phyloP scores from a whole-genome alignment of 1,140 invertebrate genomes.

The silkworm (Bombyx mori) region DNA sequence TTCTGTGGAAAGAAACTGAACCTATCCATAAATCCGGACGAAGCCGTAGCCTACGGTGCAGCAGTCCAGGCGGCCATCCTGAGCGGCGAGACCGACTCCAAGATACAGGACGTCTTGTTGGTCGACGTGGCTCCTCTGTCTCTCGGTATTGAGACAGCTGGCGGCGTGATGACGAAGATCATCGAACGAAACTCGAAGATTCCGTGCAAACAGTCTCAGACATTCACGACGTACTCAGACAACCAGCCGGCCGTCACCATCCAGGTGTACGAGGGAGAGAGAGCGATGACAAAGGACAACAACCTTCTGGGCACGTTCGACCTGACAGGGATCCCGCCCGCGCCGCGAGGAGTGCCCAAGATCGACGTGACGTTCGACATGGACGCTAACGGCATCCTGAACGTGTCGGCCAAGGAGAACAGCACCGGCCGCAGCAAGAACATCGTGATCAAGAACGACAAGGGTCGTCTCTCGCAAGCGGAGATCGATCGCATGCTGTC shows the following conservation, averaged over 20 bases:
- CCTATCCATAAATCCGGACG: too few species aligned
- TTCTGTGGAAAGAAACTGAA: too few species aligned
- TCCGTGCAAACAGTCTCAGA: conserved; percentile 76
- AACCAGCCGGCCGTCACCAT: too few species aligned
- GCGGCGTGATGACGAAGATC: conserved; percentile 76
- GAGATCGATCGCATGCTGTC: conserved; percentile 94
- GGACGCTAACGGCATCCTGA: conserved; percentile 81
- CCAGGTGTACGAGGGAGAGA: too few species aligned
- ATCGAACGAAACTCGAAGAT: conserved; percentile 74
- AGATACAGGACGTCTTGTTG: conserved; percentile 70
- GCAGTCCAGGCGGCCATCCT: conserved; percentile 68
- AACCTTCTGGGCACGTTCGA: too few species aligned
- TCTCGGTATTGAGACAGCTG: conserved; percentile 43
- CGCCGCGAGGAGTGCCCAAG: conserved; percentile 84
- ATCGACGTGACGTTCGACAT: conserved; percentile 81
- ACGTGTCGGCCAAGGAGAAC: conserved; percentile 73
- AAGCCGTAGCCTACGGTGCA: conserved; percentile 38
- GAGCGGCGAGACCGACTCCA: conserved; percentile 69
- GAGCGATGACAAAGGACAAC: too few species aligned
- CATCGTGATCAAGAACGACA: conserved; percentile 93
- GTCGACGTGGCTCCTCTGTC: conserved; percentile 68
- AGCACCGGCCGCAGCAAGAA: conserved; percentile 84
- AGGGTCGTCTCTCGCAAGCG: conserved; percentile 89
- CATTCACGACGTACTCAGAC: conserved; percentile 54
- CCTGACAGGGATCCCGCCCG: conserved; percentile 80